phyloP scores from a whole-genome alignment of 1,140 invertebrate species.

The Tenebrio molitor region DNA sequence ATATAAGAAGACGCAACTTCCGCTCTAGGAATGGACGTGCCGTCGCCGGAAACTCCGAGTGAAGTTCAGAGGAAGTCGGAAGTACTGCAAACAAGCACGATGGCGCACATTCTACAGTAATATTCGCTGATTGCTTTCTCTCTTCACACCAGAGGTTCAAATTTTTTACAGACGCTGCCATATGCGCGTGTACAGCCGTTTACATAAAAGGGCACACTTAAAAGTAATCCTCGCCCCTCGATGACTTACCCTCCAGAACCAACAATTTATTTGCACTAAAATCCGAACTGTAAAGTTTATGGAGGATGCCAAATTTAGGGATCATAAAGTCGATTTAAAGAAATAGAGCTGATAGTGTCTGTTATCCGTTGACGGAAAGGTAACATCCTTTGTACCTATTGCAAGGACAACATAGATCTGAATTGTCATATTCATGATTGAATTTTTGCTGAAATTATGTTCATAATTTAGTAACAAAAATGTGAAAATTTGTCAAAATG shows the following conservation, averaged over 20 bases:
- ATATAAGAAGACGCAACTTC: slow-evolving; percentile 57
- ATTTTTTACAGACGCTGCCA: too few species aligned
- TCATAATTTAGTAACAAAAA: too few species aligned
- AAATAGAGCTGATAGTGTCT: too few species aligned
- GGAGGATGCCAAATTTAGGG: slow-evolving; percentile 4
- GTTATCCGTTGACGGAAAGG: too few species aligned
- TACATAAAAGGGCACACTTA: too few species aligned
- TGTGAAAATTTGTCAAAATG: too few species aligned
- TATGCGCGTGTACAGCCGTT: too few species aligned
- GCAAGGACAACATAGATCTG: too few species aligned
- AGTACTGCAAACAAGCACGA: slow-evolving; percentile 56
- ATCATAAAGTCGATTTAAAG: slow-evolving; percentile 5
- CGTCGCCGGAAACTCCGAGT: slow-evolving; percentile 57
- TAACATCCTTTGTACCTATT: too few species aligned
- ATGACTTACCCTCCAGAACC: slow-evolving; percentile 4
- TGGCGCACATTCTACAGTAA: slow-evolving; percentile 53
- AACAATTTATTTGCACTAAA: slow-evolving; percentile 53
- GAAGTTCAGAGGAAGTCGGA: slow-evolving; percentile 59
- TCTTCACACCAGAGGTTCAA: too few species aligned
- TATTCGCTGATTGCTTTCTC: slow-evolving; percentile 56
- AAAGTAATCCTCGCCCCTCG: slow-evolving; percentile 11
- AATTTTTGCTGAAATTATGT: too few species aligned
- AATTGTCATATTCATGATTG: too few species aligned
- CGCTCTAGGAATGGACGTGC: slow-evolving; percentile 57
- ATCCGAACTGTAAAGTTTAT: slow-evolving; percentile 53